Evolutionary conservation across 2,113 vertebrate genomes (phyloP), one percentile per base, ranked within the genome.

Genomic region (Ptyas mucosa): DNA sequence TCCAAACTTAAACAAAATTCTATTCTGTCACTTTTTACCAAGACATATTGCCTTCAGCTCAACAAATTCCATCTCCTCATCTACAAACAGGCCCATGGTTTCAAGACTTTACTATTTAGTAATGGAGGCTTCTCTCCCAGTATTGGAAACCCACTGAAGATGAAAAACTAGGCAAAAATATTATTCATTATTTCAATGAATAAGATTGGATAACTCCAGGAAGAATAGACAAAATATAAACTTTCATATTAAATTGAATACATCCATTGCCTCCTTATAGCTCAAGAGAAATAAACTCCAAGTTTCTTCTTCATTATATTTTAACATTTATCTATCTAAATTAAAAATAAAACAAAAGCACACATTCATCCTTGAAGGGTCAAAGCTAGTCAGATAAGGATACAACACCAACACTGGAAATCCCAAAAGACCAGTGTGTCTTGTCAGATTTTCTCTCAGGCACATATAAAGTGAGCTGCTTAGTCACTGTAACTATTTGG

Each of bases 401-500:
- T 90, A 26, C 26, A 64, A 23, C 21, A 61, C 51, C 39, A n/a
- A 93, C 46, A 61, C 14, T 87, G 55, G 23, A 87, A 90, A 90
- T 90, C 92, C 46, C 54, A 51, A 29, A 92, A 81, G 29, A 92
- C 24, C 88, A 93, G 43, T 10, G 26, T 57, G 24, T 18, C 88
- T 93, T 93, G 92, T 46, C 69, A 90, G 54, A 93, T 39, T 93
- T 90, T 49, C 55, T 93, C 55, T 87, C 29, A 64, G 55, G 58
- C n/a, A 14, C 89, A 81, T 43, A 52, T 90, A 57, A 90, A 89
- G 49, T 46, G 18, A 93, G 23, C 75, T 90, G 89, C 92, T 93
- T 93, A 43, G 55, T 90, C 92, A 87, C 12, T 93, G 46, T 34
- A 90, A 90, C 54, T 61, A 92, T 86, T 93, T 90, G 54, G 75